Conservation (phyloP, 1,140 invertebrate species). For the Telenomus remus region DNA sequence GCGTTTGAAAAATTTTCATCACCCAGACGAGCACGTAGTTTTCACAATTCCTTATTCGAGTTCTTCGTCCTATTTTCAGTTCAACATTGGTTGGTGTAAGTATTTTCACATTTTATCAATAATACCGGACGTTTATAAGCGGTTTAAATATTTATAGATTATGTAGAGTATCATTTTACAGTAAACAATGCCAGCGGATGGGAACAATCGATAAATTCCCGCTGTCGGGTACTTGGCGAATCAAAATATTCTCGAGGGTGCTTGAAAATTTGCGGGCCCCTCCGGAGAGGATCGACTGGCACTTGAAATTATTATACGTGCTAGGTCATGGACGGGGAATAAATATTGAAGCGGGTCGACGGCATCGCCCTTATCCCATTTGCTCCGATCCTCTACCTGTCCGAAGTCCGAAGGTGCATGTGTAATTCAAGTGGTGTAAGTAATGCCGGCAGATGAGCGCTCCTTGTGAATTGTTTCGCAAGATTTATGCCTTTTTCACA, state of each 20-base stretch:
- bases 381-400: conserved; percentile 12
- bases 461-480: too few relatives aligned
- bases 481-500: too few relatives aligned
- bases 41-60: too few relatives aligned
- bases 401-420: conserved; percentile 17
- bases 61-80: too few relatives aligned
- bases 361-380: conserved; percentile 5
- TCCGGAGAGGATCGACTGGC: conserved; percentile 10
- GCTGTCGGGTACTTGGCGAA: conserved; percentile 12
- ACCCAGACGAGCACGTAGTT: too few relatives aligned
- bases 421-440: conserved; percentile 11
- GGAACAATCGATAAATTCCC: conserved; percentile 19
- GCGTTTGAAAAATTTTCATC: too few relatives aligned
- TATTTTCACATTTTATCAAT: too few relatives aligned
- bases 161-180: background rate
- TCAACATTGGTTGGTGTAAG: too few relatives aligned
- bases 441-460: too few relatives aligned
- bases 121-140: background rate
- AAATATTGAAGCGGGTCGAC: conserved; percentile 30
- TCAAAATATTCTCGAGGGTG: conserved; percentile 39
- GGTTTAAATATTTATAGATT: background rate
- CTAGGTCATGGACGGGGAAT: conserved; percentile 29
- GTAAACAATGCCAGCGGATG: background rate
- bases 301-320: conserved; percentile 40
- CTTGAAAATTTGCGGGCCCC: conserved; percentile 30